Percentiles rank a stretch among this genome's conserved stretches.
These are phyloP conservation scores for Atta colombica DNA, from an alignment of 1,140 invertebrate genomes.

Conservation along the genomic window DNA sequence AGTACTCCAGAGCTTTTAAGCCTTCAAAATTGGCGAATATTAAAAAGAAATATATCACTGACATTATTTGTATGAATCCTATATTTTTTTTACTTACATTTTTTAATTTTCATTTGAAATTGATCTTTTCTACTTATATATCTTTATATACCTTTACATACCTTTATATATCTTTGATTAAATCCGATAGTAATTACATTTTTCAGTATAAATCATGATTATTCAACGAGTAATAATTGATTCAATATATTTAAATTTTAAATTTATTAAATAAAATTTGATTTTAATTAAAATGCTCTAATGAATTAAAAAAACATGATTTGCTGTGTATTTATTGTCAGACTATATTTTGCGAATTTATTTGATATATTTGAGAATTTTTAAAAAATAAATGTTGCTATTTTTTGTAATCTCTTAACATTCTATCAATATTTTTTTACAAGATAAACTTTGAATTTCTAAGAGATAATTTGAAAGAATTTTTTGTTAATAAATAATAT, in stretches of 20 bases:
- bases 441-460: background rate
- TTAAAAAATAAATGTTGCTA: conserved; percentile 3
- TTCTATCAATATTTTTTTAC: background rate
- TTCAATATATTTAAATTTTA: background rate
- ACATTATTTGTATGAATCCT: background rate
- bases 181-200: background rate
- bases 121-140: background rate
- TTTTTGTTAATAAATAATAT: background rate
- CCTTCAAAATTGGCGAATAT: background rate
- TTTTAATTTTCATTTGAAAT: background rate
- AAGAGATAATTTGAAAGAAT: background rate
- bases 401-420: background rate
- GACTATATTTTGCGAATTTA: background rate
- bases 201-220: background rate
- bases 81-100: background rate
- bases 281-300: background rate
- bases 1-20: background rate
- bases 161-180: background rate
- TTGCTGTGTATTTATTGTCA: background rate
- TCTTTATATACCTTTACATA: background rate
- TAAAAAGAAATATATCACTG: background rate
- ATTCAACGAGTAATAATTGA: background rate
- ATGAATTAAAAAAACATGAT: background rate
- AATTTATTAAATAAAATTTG: conserved; percentile 19
- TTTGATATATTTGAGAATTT: background rate